Evolutionary conservation across 1,140 invertebrate genomes (phyloP).

Genomic region (Lineus longissimus): DNA sequence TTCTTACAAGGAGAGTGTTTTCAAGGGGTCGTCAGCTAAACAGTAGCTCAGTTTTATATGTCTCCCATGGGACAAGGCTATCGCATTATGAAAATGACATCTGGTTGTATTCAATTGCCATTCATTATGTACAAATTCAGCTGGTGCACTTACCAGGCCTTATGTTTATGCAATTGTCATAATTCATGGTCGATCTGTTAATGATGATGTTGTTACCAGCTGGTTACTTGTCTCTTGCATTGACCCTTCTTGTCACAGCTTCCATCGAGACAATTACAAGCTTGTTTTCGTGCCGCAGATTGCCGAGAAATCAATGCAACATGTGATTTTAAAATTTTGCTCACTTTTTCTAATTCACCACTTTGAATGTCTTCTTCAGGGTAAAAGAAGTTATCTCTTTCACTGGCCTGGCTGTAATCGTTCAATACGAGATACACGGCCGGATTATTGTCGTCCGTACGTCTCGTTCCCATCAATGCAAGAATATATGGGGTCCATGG

Average conservation of each 20-base stretch:
- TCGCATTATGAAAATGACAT: neutral
- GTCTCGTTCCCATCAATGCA: conserved; percentile 13
- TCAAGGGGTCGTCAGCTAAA: neutral
- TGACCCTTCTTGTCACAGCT: too few relatives aligned
- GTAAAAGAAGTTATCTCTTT: conserved; percentile 44
- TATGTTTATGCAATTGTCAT: too few relatives aligned
- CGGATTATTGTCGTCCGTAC: conserved; percentile 42
- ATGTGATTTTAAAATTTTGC: too few relatives aligned
- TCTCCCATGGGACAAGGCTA: neutral
- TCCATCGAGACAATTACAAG: too few relatives aligned
- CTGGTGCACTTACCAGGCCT: too few relatives aligned
- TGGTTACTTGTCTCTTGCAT: too few relatives aligned
- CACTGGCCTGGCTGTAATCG: conserved; percentile 55
- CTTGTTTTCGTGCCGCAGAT: too few relatives aligned
- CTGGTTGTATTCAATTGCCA: conserved; percentile 8
- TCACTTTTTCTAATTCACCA: too few relatives aligned
- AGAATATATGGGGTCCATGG: conserved; percentile 17
- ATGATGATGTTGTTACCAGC: too few relatives aligned
- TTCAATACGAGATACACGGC: conserved; percentile 40
- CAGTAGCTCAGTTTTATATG: neutral
- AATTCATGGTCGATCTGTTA: too few relatives aligned
- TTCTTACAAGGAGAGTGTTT: neutral
- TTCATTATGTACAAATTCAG: too few relatives aligned
- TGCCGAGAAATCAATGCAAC: too few relatives aligned
- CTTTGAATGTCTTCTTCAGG: conserved; percentile 35